Base-by-base conservation (phyloP, 2,797 vertebrate genomes). In the Halcyon smyrnensis region DNA sequence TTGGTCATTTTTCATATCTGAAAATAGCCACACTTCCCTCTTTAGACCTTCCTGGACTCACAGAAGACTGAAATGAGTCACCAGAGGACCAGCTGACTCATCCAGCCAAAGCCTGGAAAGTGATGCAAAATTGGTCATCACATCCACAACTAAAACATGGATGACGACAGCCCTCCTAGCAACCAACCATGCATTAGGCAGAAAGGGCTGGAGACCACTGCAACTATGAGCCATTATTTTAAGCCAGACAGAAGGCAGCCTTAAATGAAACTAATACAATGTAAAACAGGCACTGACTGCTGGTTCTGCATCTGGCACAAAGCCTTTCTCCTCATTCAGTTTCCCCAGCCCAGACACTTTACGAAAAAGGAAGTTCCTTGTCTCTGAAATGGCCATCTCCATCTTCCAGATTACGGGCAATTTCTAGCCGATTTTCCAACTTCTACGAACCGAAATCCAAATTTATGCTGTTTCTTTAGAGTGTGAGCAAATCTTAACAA, bases 1-100 rank as follows among this genome's bases (percentile, higher is more conserved):
- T 89, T 75, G 57, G 75, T 68, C 6, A 41, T 77, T 93, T 88
- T 84, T 93, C 0, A 0, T 39, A 62, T 67, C 85, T 79, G 36
- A 95, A 96, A 95, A 97, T 89, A 97, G 86, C 25, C 64, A 45
- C 0, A 0, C 57, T 83, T 93, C 51, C 50, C 91, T 90, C 90
- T 92, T 89, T 67, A 89, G 75, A 80, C 19, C 69, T 90, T 95
- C 71, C 90, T 81, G 68, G 64, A 56, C 89, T 95, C 89, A 89
- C 13, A 64, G 70, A 69, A 93, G 75, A 89, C 57, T 93, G 91
- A 77, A 91, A 85, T 97, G 93, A 96, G 84, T 97, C 95, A 95
- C 57, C 30, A 51, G 71, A 89, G 73, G 81, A 91, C 57, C 56
- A 83, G 90, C 84, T 95, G 97, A 95, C 84, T 97, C 95, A 97